Percentiles rank a stretch among this genome's conserved stretches.
Evolutionary conservation across 2,113 vertebrate species (phyloP).

Genomic region (Stigmatopora nigra): DNA sequence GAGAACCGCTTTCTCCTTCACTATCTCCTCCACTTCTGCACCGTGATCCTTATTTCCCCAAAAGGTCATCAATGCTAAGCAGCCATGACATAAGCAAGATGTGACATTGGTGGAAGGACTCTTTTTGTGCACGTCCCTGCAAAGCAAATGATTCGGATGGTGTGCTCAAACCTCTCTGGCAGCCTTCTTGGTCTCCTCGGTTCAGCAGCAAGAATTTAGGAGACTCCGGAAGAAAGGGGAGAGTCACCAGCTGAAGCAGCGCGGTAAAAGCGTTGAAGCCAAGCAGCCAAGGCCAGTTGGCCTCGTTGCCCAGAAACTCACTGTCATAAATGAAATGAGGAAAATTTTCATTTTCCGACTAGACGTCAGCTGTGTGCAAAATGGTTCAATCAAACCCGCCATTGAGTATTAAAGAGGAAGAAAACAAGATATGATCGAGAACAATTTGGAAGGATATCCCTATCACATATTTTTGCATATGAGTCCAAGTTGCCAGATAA

Average conservation of each 20-base stretch:
- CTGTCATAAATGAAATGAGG: constrained; percentile 46
- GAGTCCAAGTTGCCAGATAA: no score
- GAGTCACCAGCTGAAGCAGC: constrained; percentile 68
- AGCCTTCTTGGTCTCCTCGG: constrained; percentile 64
- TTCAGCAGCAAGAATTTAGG: constrained; percentile 77
- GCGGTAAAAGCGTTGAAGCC: constrained; percentile 58
- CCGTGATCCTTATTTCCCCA: constrained; percentile 69
- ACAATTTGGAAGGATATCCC: no score
- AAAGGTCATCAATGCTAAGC: constrained; percentile 67
- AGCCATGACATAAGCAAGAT: background rate
- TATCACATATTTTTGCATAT: no score
- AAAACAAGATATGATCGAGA: no score
- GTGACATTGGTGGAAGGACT: background rate
- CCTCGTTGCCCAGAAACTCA: constrained; percentile 70
- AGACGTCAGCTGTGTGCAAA: no score
- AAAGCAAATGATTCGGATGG: background rate
- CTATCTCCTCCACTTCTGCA: constrained; percentile 72
- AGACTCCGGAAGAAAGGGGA: constrained; percentile 79
- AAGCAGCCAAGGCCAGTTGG: constrained; percentile 73
- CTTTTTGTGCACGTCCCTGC: no score
- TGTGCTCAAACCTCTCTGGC: constrained; percentile 64
- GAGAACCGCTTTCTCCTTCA: constrained; percentile 64
- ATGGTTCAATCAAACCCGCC: no score
- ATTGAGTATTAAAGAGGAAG: no score
- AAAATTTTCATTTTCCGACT: background rate